phyloP scores from a whole-genome alignment of 2,797 vertebrate genomes.

The Triplophysa yarkandensis region DNA sequence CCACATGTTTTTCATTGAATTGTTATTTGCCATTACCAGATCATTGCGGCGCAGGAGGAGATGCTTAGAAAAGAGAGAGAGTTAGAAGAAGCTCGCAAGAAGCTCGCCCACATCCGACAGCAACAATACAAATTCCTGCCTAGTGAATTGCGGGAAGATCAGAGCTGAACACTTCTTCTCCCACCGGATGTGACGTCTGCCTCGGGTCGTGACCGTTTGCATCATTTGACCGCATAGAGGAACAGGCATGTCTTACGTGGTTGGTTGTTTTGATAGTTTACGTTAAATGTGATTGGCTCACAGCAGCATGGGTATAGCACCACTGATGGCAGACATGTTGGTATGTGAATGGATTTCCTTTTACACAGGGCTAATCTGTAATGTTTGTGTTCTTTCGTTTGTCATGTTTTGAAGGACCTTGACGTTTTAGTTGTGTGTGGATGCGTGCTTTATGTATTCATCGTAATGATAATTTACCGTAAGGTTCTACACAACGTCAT shows the following conservation, averaged over 20 bases:
- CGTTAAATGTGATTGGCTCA: conserved; percentile 42
- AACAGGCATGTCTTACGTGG: not conserved
- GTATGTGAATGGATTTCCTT: conserved; percentile 26
- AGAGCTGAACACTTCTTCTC: conserved; percentile 79
- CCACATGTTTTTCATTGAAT: not conserved
- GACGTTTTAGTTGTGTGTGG: not conserved
- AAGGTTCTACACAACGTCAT: conserved; percentile 14
- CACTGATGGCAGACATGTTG: conserved; percentile 8
- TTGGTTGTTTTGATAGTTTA: conserved; percentile 26
- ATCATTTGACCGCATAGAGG: conserved; percentile 9
- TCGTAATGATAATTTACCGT: conserved; percentile 11
- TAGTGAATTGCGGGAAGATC: conserved; percentile 92
- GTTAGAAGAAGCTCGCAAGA: conserved; percentile 96
- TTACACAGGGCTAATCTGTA: conserved; percentile 44
- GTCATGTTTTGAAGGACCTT: conserved; percentile 39
- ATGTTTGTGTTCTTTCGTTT: conserved; percentile 15
- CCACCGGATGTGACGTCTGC: conserved; percentile 9
- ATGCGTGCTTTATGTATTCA: conserved; percentile 18
- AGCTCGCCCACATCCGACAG: conserved; percentile 97
- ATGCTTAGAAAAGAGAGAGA: conserved; percentile 98
- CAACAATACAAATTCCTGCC: conserved; percentile 99
- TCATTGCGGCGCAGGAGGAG: conserved; percentile 97
- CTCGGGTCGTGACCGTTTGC: conserved; percentile 8
- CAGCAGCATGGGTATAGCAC: too few relatives aligned
- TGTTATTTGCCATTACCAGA: conserved; percentile 72